phyloP scores from a whole-genome alignment of 2,888 invertebrate species.

The Cyaniris semiargus region DNA sequence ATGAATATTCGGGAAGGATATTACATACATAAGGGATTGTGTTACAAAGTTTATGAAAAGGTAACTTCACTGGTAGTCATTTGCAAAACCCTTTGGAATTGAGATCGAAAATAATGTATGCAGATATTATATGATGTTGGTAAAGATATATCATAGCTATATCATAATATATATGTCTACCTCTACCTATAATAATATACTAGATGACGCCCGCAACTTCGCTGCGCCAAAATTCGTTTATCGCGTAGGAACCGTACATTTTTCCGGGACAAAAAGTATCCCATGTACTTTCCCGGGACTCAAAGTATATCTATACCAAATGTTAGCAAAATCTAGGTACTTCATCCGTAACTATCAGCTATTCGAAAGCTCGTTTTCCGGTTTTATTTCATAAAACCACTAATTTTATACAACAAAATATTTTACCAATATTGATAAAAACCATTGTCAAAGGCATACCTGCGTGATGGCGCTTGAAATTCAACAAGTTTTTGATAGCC shows the following conservation, averaged over 20 bases:
- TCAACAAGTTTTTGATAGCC: neutral
- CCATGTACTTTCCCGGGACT: no score
- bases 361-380: neutral
- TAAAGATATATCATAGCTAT: no score
- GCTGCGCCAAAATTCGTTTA: no score
- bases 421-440: neutral
- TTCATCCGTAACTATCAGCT: neutral
- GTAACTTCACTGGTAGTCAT: neutral
- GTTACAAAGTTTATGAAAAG: conserved; percentile 3
- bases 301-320: no score
- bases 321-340: neutral
- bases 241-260: no score
- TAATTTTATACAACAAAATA: neutral
- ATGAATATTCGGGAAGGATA: conserved; percentile 4
- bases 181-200: no score
- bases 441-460: neutral
- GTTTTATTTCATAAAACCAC: neutral
- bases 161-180: no score
- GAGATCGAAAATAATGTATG: conserved; percentile 1
- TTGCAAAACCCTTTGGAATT: neutral
- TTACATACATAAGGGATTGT: neutral
- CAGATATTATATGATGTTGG: no score
- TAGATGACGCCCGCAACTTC: no score
- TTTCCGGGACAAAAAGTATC: no score
- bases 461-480: neutral